A percentile compares a stretch with the other conserved stretches of the same genome.
Conservation (phyloP, 2,888 invertebrate genomes). For the Patella pellucida region DNA sequence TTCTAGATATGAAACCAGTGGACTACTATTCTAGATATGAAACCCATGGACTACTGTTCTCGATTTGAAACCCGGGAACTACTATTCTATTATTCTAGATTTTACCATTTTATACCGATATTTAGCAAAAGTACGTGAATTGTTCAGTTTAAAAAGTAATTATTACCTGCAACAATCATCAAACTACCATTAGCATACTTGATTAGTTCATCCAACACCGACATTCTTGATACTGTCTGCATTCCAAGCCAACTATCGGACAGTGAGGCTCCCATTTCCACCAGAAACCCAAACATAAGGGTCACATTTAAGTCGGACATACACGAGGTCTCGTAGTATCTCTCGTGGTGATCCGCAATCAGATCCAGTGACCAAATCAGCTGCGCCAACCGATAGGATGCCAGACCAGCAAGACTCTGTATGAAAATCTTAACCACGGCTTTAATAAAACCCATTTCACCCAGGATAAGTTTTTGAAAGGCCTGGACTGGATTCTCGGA, state of each 20-base stretch:
- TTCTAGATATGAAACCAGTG: too few relatives aligned
- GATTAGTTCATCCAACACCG: constrained; percentile 53
- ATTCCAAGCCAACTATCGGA: constrained; percentile 59
- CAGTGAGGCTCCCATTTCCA: constrained; percentile 57
- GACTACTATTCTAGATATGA: too few relatives aligned
- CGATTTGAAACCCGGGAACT: too few relatives aligned
- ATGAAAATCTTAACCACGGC: constrained; percentile 47
- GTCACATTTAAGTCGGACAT: constrained; percentile 57
- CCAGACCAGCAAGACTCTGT: constrained; percentile 55
- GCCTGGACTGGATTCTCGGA: constrained; percentile 62
- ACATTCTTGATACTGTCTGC: constrained; percentile 47
- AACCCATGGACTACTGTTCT: too few relatives aligned
- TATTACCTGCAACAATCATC: constrained; percentile 61
- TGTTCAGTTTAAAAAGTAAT: too few relatives aligned
- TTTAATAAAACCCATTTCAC: constrained; percentile 34
- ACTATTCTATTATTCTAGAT: too few relatives aligned
- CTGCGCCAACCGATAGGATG: constrained; percentile 57
- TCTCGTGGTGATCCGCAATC: constrained; percentile 59
- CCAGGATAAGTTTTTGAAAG: constrained; percentile 44
- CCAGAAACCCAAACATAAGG: constrained; percentile 47
- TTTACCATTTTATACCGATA: too few relatives aligned
- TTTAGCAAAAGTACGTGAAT: too few relatives aligned
- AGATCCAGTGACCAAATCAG: constrained; percentile 61
- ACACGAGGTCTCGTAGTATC: constrained; percentile 54
- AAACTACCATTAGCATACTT: constrained; percentile 54